Evolutionary conservation across 2,113 vertebrate genomes (phyloP), one percentile per base, ranked within the genome.

Genomic region (Capreolus pygargus): DNA sequence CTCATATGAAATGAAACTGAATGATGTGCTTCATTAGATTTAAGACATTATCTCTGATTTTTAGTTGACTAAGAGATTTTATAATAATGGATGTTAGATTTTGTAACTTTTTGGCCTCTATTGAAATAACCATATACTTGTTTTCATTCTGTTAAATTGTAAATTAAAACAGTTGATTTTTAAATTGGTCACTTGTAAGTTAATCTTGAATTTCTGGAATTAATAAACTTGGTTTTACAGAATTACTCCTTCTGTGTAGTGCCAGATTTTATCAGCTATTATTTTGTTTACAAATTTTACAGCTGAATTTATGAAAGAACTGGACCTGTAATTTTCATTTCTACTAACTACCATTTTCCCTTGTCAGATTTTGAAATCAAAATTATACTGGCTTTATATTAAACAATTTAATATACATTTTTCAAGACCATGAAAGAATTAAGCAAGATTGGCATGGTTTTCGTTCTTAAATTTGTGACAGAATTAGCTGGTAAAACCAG

Each of bases 401-500:
- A 82, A 57, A 74, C n/a, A 95, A 27, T 45, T 76, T 82, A 91
- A 90, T 86, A 17, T 94, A 13, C 78, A 89, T 96, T 93, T 64
- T 85, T 76, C 39, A 90, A 87, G 86, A 76, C 33, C 50, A 14
- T 43, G n/a, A 43, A 67, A 89, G 47, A 97, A 93, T 85, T 93
- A 87, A 79, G 47, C 33, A 64, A 82, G 25, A 64, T 58, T 96
- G 23, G 45, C 89, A 36, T 25, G 30, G 50, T 83, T 79, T 86
- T 82, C 47, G 1, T 95, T 19, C 47, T 97, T 92, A 93, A 70
- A 70, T 78, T 58, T 54, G 54, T 95, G 60, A 19, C 89, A 93
- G 78, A 93, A 97, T 87, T 96, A 81, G 94, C 33, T 81, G 64
- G 50, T 79, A 82, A 97, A 92, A 58, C 45, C 67, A 97, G 74